A percentile compares a stretch with the other conserved stretches of the same genome.
Evolutionary conservation across 2,797 vertebrate genomes (phyloP).

Genomic region (Neosalanx taihuensis): DNA sequence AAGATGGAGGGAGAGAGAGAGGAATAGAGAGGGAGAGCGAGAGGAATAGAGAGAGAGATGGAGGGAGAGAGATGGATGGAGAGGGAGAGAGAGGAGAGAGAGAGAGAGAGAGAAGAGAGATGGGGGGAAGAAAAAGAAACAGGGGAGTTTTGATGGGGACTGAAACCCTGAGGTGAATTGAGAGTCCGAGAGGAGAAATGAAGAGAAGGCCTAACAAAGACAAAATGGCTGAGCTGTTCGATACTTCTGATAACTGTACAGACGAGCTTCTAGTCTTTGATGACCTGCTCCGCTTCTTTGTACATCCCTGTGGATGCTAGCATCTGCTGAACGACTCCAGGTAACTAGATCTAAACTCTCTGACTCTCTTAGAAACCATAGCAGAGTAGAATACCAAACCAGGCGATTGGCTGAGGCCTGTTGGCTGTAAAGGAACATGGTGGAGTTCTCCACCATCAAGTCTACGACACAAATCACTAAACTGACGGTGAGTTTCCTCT

Average conservation of each 20-base stretch:
- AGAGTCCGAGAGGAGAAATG: background rate
- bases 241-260: no score
- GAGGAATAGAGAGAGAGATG: background rate
- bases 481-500: conserved; percentile 83
- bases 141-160: background rate
- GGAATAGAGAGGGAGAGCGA: conserved; percentile 18
- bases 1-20: background rate
- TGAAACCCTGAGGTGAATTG: background rate
- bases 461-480: conserved; percentile 82
- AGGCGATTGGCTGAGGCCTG: conserved; percentile 3
- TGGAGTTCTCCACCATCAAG: conserved; percentile 35
- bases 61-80: background rate
- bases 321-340: no score
- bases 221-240: no score
- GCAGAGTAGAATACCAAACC: conserved; percentile 11
- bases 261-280: no score
- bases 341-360: conserved; percentile 39
- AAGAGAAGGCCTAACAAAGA: conserved; percentile 24
- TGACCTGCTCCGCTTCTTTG: no score
- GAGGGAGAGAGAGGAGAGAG: background rate
- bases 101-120: conserved; percentile 5
- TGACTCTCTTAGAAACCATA: conserved; percentile 41
- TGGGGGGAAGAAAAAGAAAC: conserved; percentile 8
- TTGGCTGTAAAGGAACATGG: background rate
- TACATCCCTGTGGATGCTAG: no score